These are phyloP conservation scores for Lepisosteus osseus DNA, from an alignment of 2,113 vertebrate genomes.

Conservation along the genomic window DNA sequence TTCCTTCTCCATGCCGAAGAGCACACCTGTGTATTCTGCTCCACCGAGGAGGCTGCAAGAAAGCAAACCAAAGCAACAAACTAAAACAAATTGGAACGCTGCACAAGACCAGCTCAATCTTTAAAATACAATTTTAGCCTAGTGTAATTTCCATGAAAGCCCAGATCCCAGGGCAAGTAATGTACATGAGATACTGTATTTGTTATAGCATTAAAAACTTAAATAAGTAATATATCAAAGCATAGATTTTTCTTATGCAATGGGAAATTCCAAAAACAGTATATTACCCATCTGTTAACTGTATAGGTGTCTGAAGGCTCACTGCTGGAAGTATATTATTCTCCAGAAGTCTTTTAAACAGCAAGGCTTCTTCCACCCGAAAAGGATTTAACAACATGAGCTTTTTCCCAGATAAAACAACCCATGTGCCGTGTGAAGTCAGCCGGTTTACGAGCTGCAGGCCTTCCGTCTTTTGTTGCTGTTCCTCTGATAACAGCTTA, in stretches of 20 bases:
- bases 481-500: conserved; percentile 52
- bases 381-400: conserved; percentile 86
- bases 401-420: conserved; percentile 73
- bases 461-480: conserved; percentile 45
- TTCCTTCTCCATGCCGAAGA: conserved; percentile 76
- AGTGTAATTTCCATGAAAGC: too few relatives aligned
- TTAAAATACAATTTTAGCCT: too few relatives aligned
- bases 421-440: conserved; percentile 83
- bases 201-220: conserved; percentile 10
- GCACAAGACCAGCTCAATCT: too few relatives aligned
- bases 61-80: neutral
- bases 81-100: too few relatives aligned
- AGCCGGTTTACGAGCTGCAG: conserved; percentile 73
- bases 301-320: conserved; percentile 76
- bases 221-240: conserved; percentile 20
- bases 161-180: too few relatives aligned
- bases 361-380: conserved; percentile 85
- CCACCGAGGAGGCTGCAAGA: conserved; percentile 73
- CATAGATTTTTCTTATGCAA: conserved; percentile 18
- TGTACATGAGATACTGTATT: too few relatives aligned
- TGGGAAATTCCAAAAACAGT: conserved; percentile 33
- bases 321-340: conserved; percentile 81
- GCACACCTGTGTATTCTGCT: conserved; percentile 67
- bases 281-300: conserved; percentile 84
- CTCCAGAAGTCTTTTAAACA: conserved; percentile 82